Conservation (phyloP, 2,797 vertebrate genomes). For the Pteropus rufus region DNA sequence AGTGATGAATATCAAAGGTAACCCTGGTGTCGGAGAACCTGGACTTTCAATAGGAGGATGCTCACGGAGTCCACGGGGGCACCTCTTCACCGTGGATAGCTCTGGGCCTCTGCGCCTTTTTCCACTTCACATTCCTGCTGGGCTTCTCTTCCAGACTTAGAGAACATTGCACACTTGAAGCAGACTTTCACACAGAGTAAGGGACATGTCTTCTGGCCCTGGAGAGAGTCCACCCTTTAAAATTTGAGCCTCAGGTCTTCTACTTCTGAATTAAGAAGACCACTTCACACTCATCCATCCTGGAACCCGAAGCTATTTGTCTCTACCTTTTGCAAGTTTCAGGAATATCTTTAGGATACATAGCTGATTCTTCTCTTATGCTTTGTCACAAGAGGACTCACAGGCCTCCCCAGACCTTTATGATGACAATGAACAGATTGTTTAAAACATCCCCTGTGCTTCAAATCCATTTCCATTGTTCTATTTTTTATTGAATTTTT, state of each 20-base stretch:
- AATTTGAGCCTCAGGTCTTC: background rate
- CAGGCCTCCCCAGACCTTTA: background rate
- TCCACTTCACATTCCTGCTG: accelerated
- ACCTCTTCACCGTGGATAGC: accelerated
- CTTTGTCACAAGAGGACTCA: background rate
- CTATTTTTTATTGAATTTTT: background rate
- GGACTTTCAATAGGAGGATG: background rate
- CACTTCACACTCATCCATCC: background rate
- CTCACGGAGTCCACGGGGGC: background rate
- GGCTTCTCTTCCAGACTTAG: background rate
- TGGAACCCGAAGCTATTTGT: background rate
- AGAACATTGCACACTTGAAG: accelerated
- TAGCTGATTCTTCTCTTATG: background rate
- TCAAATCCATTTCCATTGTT: background rate
- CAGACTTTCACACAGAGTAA: accelerated
- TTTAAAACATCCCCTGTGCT: background rate
- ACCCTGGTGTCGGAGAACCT: background rate
- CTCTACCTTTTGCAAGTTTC: background rate
- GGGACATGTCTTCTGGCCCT: accelerated
- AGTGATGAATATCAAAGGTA: background rate
- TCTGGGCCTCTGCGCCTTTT: background rate
- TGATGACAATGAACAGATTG: background rate
- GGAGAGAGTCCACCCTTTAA: background rate
- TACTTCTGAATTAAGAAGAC: background rate
- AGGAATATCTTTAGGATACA: background rate